Evolutionary conservation across 2,797 vertebrate genomes (phyloP), one percentile per base, ranked within the genome.

Genomic region (Hippocampus kuda): DNA sequence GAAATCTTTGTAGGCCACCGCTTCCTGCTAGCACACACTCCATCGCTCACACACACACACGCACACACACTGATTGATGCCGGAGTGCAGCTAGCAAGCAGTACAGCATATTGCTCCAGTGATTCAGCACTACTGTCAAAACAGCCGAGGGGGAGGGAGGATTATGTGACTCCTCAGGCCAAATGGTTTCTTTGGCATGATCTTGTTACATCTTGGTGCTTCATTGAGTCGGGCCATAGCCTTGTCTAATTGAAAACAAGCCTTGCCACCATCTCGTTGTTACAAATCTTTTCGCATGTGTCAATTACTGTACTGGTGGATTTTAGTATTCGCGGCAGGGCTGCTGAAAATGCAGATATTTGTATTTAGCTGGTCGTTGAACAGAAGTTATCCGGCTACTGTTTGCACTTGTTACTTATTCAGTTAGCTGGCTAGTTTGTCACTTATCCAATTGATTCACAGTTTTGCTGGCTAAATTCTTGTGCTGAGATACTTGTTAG

Each of bases 91-190:
- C 60, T 7, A 62, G 34, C 38, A 12, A 4, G n/a, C 34, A n/a
- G 59, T 22, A 22, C 61, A 41, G 38, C 60, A 62, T n/a, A 62
- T 62, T 63, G 61, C 61, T 63, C 38, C 34, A 22, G 61, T 63
- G 61, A 63, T 63, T 63, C 61, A 63, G 61, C 61, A 42, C 34
- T 11, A 41, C 41, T n/a, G 18, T 22, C 60, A 41, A 41, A 24
- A 62, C 60, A 62, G 34, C 7, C 38, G n/a, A 59, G 26, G 26
- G 4, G 22, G 26, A 12, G 9, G 56, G 26, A 27, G 38, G 34
- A 63, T 41, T 42, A 42, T 11, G 61, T 42, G 38, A 42, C 71
- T 73, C 62, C 26, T 59, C 56, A 30, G 26, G 5, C 53, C 53
- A 56, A 56, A 56, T 1, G 20, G 16, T 51, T 51, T 18, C 18